Conservation (phyloP, 1,140 invertebrate species). For the Oscheius sp. region DNA sequence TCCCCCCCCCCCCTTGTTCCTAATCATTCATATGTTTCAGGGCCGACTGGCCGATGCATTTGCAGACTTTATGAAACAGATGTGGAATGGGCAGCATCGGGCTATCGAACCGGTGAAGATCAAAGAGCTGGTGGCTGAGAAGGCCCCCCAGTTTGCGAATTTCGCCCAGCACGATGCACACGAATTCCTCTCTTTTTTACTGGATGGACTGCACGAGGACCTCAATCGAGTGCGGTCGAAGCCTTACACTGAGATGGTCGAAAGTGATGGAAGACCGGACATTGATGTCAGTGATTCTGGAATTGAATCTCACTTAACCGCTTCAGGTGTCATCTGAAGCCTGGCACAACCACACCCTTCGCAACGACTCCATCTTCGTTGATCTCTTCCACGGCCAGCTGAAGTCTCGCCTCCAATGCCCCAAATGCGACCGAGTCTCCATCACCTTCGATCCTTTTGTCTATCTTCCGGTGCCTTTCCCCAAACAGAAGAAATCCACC, state of each 20-base stretch:
- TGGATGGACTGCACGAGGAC: constrained; percentile 68
- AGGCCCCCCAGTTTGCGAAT: constrained; percentile 66
- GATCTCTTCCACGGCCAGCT: constrained; percentile 65
- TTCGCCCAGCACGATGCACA: constrained; percentile 68
- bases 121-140: constrained; percentile 65
- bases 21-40: constrained; percentile 42
- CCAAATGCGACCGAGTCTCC: constrained; percentile 65
- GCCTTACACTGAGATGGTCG: constrained; percentile 67
- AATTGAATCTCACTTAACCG: background rate
- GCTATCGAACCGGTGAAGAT: constrained; percentile 63
- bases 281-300: constrained; percentile 24
- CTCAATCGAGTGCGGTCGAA: constrained; percentile 69
- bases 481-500: constrained; percentile 62
- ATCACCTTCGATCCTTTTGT: constrained; percentile 70
- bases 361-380: constrained; percentile 61
- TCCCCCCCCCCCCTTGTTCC: background rate
- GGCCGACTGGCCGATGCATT: constrained; percentile 64
- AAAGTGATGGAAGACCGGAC: constrained; percentile 63
- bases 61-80: constrained; percentile 61
- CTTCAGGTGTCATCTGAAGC: constrained; percentile 61
- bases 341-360: constrained; percentile 55
- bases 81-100: constrained; percentile 62
- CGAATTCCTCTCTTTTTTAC: constrained; percentile 67
- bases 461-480: constrained; percentile 68
- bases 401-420: constrained; percentile 65